phyloP scores from a whole-genome alignment of 2,797 vertebrate species.

The Neopelma chrysocephalum region DNA sequence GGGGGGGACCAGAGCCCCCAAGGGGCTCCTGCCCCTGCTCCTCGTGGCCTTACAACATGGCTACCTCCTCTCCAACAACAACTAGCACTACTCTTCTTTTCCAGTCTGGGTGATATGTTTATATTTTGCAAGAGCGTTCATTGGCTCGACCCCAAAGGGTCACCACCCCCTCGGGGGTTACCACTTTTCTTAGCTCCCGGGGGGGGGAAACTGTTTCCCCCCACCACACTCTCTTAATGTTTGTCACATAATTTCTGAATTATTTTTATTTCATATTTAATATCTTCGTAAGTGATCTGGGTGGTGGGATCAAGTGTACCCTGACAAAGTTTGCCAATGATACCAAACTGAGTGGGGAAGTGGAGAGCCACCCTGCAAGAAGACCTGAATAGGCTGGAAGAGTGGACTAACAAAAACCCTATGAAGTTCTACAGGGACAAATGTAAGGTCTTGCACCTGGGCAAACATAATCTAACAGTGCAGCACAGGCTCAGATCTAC shows the following conservation, averaged over 20 bases:
- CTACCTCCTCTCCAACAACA: too few relatives aligned
- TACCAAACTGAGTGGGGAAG: background rate
- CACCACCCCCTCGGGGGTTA: too few relatives aligned
- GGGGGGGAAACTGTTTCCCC: too few relatives aligned
- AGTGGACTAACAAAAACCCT: background rate
- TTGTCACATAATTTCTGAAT: background rate
- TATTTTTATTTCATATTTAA: background rate
- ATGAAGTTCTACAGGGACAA: background rate
- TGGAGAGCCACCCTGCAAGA: background rate
- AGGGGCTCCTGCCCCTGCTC: too few relatives aligned
- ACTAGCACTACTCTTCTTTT: too few relatives aligned
- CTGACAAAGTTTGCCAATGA: background rate
- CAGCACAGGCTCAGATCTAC: background rate
- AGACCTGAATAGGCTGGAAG: background rate
- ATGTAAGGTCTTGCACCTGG: background rate
- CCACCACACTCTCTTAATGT: background rate
- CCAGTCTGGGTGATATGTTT: too few relatives aligned
- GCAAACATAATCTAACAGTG: background rate
- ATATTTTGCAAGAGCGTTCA: too few relatives aligned
- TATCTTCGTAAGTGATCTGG: background rate
- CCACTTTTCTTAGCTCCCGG: too few relatives aligned
- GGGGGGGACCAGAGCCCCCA: too few relatives aligned
- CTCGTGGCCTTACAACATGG: too few relatives aligned
- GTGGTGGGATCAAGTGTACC: background rate
- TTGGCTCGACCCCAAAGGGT: too few relatives aligned